These are phyloP conservation scores for Endomychus coccineus DNA, from an alignment of 2,888 invertebrate genomes.

Conservation along the genomic window DNA sequence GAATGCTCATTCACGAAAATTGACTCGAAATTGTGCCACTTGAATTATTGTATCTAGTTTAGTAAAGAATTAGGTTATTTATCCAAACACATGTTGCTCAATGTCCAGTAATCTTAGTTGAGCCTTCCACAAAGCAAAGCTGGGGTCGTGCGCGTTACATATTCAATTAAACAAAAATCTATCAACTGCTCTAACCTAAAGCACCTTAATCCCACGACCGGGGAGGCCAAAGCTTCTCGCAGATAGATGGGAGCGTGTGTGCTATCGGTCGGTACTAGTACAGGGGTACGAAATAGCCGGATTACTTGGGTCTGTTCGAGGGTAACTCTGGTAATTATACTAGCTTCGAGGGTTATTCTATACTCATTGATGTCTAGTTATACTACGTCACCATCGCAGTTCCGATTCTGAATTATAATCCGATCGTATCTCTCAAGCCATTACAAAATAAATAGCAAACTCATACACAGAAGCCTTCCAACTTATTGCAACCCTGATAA, in stretches of 20 bases:
- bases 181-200: constrained; percentile 48
- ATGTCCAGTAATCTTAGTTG: constrained; percentile 40
- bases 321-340: constrained; percentile 42
- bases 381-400: constrained; percentile 26
- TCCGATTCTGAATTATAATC: constrained; percentile 32
- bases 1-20: too few relatives aligned
- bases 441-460: constrained; percentile 28
- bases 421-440: constrained; percentile 38
- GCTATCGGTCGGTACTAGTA: constrained; percentile 23
- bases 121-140: constrained; percentile 39
- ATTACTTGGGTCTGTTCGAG: constrained; percentile 36
- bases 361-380: constrained; percentile 40
- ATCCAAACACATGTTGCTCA: constrained; percentile 44
- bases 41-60: constrained; percentile 1
- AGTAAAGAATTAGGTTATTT: constrained; percentile 21
- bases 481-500: too few relatives aligned
- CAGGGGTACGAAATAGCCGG: constrained; percentile 37
- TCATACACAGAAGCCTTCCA: constrained; percentile 2
- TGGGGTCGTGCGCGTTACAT: constrained; percentile 49
- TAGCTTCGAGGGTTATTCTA: constrained; percentile 40
- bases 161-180: constrained; percentile 68
- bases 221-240: constrained; percentile 32
- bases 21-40: too few relatives aligned
- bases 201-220: constrained; percentile 41
- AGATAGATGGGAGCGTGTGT: constrained; percentile 29